phyloP scores from a whole-genome alignment of 2,888 invertebrate genomes.

The Diarsia mendica region DNA sequence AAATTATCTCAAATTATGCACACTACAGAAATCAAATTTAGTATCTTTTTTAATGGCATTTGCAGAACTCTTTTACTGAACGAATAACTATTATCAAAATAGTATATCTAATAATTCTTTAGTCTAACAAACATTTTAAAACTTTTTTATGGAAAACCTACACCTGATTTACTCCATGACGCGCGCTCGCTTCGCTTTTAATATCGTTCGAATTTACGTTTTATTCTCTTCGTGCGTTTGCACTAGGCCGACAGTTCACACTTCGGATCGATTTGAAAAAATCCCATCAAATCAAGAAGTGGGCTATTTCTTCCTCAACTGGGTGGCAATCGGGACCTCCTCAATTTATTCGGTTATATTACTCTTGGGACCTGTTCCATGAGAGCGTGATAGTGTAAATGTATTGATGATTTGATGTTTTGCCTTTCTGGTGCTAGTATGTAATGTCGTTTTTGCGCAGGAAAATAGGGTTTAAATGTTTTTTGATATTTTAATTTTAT shows the following conservation, averaged over 20 bases:
- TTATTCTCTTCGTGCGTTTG: neutral
- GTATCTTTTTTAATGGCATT: too few species aligned
- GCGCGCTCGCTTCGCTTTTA: too few species aligned
- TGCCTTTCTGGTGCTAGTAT: neutral
- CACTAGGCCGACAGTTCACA: constrained; percentile 25
- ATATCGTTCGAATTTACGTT: neutral
- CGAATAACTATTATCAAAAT: too few species aligned
- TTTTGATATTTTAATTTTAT: neutral
- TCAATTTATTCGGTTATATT: constrained; percentile 53
- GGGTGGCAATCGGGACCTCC: constrained; percentile 32
- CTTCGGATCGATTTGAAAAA: constrained; percentile 70
- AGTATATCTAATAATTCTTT: too few species aligned
- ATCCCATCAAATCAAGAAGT: constrained; percentile 67
- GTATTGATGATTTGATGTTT: constrained; percentile 17
- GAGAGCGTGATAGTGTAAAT: constrained; percentile 14
- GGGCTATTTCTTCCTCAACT: constrained; percentile 49
- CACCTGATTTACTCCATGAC: too few species aligned
- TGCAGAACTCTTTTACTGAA: too few species aligned
- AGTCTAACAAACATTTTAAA: too few species aligned
- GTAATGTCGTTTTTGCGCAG: neutral
- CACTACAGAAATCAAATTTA: too few species aligned
- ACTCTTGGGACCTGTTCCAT: constrained; percentile 43
- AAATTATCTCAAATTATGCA: too few species aligned
- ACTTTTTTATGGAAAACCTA: too few species aligned
- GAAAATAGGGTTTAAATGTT: neutral